phyloP scores from a whole-genome alignment of 2,888 invertebrate genomes.

The Ypsolopha scabrella region DNA sequence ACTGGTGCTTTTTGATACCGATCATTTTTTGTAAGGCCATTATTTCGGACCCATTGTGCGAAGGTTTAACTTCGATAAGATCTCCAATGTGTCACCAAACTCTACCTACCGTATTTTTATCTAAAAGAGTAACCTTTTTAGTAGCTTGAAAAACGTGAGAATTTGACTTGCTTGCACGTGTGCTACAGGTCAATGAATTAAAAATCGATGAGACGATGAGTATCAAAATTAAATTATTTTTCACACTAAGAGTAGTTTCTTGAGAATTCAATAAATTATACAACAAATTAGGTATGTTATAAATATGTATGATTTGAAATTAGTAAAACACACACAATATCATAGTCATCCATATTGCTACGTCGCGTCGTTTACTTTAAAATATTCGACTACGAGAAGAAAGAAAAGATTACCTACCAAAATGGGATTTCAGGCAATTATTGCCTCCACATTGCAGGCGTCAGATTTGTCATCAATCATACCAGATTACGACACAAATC shows the following conservation, averaged over 20 bases:
- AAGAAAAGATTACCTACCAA: background rate
- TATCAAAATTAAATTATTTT: no score
- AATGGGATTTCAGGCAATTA: conserved; percentile 37
- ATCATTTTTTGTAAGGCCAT: conserved; percentile 62
- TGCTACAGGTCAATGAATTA: conserved; percentile 15
- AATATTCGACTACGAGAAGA: no score
- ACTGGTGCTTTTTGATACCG: conserved; percentile 58
- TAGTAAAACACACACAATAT: no score
- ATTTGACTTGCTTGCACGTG: conserved; percentile 18
- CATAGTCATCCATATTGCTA: no score
- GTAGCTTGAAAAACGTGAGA: conserved; percentile 41
- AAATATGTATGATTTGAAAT: no score
- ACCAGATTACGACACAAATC: conserved; percentile 45
- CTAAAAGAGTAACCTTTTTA: conserved; percentile 54
- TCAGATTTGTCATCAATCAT: conserved; percentile 44
- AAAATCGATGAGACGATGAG: no score
- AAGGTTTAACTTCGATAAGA: conserved; percentile 63
- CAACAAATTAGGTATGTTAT: no score
- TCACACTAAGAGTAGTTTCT: no score
- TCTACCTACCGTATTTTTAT: conserved; percentile 45
- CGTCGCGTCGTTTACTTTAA: no score
- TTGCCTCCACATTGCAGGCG: conserved; percentile 34
- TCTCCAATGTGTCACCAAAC: conserved; percentile 63
- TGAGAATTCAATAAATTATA: no score
- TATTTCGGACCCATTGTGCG: conserved; percentile 61